Conservation (phyloP, 2,797 vertebrate genomes). For the Tenualosa ilisha region DNA sequence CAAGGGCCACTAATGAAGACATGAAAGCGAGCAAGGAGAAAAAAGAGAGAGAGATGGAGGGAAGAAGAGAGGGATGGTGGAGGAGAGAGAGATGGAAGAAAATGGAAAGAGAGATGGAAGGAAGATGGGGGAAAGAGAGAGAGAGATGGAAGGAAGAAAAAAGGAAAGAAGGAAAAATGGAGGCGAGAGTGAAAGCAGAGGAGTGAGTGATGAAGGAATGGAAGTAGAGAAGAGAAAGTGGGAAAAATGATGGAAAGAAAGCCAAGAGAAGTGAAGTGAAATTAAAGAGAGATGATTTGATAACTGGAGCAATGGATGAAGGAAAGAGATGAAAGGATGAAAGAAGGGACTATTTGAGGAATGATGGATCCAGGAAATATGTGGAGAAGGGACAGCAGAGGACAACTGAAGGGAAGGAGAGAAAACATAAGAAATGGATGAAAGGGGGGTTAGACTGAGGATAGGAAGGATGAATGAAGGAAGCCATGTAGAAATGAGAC, state of each 20-base stretch:
- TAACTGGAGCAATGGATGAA: slow-evolving; percentile 38
- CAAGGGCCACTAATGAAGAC: neutral
- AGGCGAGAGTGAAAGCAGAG: no score
- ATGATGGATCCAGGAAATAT: neutral
- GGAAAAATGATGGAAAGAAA: neutral
- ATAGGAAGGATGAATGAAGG: no score
- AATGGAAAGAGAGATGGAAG: neutral
- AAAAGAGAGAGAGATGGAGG: neutral
- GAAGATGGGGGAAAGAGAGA: neutral
- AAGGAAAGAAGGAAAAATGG: neutral
- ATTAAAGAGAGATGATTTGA: no score
- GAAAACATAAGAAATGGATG: neutral
- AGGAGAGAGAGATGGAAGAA: neutral
- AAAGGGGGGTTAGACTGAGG: no score
- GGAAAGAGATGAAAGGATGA: neutral
- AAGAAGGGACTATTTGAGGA: neutral
- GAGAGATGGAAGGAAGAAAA: slow-evolving; percentile 23
- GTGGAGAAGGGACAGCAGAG: neutral
- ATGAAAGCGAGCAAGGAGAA: neutral
- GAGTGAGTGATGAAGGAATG: neutral
- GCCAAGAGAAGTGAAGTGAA: no score
- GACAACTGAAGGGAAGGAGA: neutral
- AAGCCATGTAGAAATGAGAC: no score
- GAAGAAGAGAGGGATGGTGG: neutral
- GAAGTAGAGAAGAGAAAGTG: no score